Percentiles rank a stretch among this genome's conserved stretches.
phyloP scores from a whole-genome alignment of 2,797 vertebrate species.

The Cirrhinus mrigala region DNA sequence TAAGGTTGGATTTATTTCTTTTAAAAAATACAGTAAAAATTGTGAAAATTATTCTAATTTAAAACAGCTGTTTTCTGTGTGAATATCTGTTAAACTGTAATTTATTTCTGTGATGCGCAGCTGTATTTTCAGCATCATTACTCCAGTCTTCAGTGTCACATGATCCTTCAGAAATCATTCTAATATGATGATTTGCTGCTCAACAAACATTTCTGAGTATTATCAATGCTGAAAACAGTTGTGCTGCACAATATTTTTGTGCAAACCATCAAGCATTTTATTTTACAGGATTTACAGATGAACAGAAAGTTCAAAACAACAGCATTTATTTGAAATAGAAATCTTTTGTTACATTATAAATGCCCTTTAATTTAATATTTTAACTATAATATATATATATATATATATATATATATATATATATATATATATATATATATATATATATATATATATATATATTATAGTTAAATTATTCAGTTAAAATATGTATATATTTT shows the following conservation, averaged over 20 bases:
- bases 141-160: background rate
- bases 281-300: background rate
- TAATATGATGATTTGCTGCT: background rate
- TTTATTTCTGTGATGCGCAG: background rate
- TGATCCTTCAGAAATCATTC: background rate
- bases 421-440: no score
- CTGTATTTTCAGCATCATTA: background rate
- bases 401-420: no score
- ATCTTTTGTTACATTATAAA: no score
- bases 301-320: no score
- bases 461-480: no score
- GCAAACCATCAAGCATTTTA: background rate
- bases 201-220: background rate
- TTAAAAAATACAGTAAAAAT: background rate
- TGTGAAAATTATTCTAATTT: background rate
- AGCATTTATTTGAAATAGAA: no score
- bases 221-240: background rate
- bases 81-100: accelerated
- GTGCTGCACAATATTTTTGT: no score
- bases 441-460: no score
- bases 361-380: no score
- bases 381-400: no score
- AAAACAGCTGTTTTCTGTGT: background rate
- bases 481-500: no score
- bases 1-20: background rate